Base-by-base conservation (phyloP, 2,113 vertebrate species). In the Hystrix brachyura region DNA sequence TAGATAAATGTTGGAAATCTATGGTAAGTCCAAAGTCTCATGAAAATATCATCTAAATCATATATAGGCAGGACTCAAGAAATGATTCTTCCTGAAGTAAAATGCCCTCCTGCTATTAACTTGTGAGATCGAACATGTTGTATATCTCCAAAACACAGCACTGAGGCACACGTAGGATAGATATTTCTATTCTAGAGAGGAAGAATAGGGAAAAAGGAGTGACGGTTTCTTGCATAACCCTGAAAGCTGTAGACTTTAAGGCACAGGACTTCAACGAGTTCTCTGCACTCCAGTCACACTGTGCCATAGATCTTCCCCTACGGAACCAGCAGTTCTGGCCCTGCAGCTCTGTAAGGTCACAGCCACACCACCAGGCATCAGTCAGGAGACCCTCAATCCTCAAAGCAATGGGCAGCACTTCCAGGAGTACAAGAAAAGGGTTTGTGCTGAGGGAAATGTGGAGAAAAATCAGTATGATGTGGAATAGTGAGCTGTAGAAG, bases 251-350 rank as follows among this genome's bases (percentile, higher is more conserved):
- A 67, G 48, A 48, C 4, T n/a, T 10, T 43, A 69, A 34, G 11
- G 7, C 25, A 43, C 15, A 62, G 34, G 21, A 80, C 27, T 21
- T 67, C 27, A 69, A 11, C 62, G 5, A 43, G 8, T 8, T 0
- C 1, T 57, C 7, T 14, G 27, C 0, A 3, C 9, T 80, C 10
- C 3, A 51, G 13, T 2, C 9, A 43, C 8, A 15, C 3, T 67
- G 12, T 34, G 3, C 17, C 65, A 13, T 23, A n/a, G 14, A 21
- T 8, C 6, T 17, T 48, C 5, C 14, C 43, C 29, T 27, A 1
- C 48, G 51, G 43, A 38, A 6, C 55, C 15, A 38, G 10, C 51
- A 57, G 43, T 48, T n/a, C 34, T 62, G 17, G 8, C 34, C 7
- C 32, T 38, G 3, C 2, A 23, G 4, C 5, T 67, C 25, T 25